phyloP scores from a whole-genome alignment of 2,888 invertebrate genomes.

The Caenorhabditis macrosperma region DNA sequence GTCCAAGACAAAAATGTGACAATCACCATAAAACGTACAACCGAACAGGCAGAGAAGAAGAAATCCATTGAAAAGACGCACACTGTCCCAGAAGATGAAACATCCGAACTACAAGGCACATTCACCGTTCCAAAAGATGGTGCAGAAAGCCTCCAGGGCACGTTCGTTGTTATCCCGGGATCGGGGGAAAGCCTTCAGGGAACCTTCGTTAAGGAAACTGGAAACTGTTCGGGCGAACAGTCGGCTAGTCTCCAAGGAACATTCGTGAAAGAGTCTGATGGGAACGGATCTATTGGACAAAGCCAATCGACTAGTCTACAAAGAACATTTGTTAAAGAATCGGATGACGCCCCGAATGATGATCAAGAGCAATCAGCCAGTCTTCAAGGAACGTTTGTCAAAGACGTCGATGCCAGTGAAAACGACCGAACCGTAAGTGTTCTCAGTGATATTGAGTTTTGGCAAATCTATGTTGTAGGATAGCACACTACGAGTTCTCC shows the following conservation, averaged over 20 bases:
- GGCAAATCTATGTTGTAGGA: no score
- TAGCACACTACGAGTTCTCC: background rate
- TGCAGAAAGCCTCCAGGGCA: background rate
- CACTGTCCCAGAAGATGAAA: constrained; percentile 5
- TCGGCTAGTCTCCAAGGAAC: constrained; percentile 5
- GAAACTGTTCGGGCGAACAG: no score
- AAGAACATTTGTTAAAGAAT: background rate
- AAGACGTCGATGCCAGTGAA: background rate
- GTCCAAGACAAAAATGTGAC: constrained; percentile 5
- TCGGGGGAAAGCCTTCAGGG: background rate
- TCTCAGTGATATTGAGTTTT: background rate
- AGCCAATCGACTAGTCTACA: background rate
- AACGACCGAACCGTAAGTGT: background rate
- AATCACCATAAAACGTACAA: background rate
- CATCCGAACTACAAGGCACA: background rate
- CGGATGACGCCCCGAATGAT: background rate
- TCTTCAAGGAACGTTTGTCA: constrained; percentile 20
- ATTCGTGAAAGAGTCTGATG: background rate
- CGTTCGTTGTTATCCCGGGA: background rate
- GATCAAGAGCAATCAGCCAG: background rate
- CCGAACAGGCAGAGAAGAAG: background rate
- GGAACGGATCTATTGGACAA: no score
- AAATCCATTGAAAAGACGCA: constrained; percentile 19
- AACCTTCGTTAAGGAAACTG: background rate
- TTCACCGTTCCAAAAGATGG: constrained; percentile 4